phyloP scores from a whole-genome alignment of 2,888 invertebrate genomes.

The Scotopteryx bipunctaria region DNA sequence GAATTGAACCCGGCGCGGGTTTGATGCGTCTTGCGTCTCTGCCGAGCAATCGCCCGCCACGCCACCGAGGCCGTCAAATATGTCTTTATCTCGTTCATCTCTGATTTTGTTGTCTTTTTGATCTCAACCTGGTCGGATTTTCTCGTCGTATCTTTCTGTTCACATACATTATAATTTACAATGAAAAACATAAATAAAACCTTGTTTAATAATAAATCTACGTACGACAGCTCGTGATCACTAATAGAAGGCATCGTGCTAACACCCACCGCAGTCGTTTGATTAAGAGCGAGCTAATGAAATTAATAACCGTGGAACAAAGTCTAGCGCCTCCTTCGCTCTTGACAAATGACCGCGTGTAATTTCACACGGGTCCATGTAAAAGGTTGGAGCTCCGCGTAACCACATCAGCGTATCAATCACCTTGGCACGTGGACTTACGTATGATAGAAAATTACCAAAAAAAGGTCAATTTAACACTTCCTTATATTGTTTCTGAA shows the following conservation, averaged over 20 bases:
- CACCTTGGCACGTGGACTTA: not conserved
- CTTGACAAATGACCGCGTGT: conserved; percentile 79
- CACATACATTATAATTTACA: too few species aligned
- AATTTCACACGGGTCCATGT: conserved; percentile 76
- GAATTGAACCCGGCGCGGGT: too few species aligned
- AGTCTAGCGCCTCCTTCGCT: conserved; percentile 66
- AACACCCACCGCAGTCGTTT: conserved; percentile 63
- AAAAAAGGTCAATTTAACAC: too few species aligned
- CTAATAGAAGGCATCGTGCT: conserved; percentile 49
- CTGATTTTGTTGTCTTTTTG: too few species aligned
- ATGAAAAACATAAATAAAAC: conserved; percentile 2
- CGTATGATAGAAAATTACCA: too few species aligned
- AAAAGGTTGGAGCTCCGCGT: conserved; percentile 42
- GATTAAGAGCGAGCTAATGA: conserved; percentile 78
- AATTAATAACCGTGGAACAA: conserved; percentile 76
- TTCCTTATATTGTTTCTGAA: too few species aligned
- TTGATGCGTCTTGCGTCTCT: too few species aligned
- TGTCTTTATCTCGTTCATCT: too few species aligned
- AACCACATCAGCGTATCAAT: not conserved
- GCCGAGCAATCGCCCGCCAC: too few species aligned
- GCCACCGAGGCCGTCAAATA: too few species aligned
- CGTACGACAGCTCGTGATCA: conserved; percentile 43
- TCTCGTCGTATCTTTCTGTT: too few species aligned
- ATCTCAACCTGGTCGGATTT: too few species aligned
- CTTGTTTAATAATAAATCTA: conserved; percentile 22